Evolutionary conservation across 2,113 vertebrate genomes (phyloP).

Genomic region (Microcebus tavaratra): DNA sequence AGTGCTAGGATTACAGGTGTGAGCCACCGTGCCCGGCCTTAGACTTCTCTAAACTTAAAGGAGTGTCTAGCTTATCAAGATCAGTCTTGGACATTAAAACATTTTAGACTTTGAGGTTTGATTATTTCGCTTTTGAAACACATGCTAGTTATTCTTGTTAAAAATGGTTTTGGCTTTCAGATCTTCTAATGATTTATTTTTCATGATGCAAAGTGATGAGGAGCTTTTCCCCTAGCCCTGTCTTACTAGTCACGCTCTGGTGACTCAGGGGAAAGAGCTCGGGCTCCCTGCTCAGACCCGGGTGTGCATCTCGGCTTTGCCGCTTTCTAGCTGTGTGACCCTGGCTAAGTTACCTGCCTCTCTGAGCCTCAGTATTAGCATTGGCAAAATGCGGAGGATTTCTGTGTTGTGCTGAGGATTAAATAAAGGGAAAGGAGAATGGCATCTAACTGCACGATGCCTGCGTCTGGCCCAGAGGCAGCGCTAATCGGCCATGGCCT

Average conservation of each 20-base stretch:
- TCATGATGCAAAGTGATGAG: background rate
- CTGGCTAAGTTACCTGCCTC: background rate
- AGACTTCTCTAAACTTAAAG: background rate
- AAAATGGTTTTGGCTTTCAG: background rate
- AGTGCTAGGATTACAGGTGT: too few species aligned
- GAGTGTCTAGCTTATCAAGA: background rate
- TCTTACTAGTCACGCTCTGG: accelerated
- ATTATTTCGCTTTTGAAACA: background rate
- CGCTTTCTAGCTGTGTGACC: background rate
- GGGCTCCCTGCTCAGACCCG: background rate
- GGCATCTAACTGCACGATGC: accelerated
- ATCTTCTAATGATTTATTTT: background rate
- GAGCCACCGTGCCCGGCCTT: background rate
- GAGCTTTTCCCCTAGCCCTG: background rate
- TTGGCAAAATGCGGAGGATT: accelerated
- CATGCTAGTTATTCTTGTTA: background rate
- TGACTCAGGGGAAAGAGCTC: accelerated
- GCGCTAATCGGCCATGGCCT: accelerated
- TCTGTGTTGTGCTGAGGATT: background rate
- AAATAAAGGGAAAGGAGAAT: background rate
- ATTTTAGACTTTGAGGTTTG: background rate
- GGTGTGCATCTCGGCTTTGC: background rate
- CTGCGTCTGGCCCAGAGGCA: background rate
- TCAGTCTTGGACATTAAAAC: background rate
- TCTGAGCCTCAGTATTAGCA: background rate